Percentiles rank a stretch among this genome's conserved stretches.
Evolutionary conservation across 2,888 invertebrate genomes (phyloP).

Genomic region (Limenitis camilla): DNA sequence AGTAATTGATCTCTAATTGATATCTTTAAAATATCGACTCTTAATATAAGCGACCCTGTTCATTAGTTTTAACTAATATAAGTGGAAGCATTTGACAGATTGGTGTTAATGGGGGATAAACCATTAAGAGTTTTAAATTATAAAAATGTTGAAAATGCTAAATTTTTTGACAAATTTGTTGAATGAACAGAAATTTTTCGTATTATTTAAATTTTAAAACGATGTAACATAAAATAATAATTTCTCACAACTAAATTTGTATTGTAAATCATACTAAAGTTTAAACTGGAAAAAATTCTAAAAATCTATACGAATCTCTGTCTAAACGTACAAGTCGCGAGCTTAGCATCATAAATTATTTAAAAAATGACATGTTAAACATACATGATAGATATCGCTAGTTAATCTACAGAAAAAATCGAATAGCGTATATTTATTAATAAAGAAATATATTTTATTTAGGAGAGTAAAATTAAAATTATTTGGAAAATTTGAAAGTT

Average conservation of each 20-base stretch:
- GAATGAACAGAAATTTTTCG: no score
- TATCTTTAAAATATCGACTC: conserved; percentile 8
- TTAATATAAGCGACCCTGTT: conserved; percentile 16
- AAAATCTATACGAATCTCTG: conserved; percentile 14
- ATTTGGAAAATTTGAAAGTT: no score
- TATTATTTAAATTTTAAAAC: no score
- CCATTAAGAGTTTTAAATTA: background rate
- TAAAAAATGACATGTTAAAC: background rate
- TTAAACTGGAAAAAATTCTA: background rate
- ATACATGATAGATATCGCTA: conserved; percentile 13
- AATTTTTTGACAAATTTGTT: no score
- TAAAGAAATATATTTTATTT: no score
- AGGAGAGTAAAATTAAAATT: no score
- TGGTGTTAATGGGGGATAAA: background rate
- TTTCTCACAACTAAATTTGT: background rate
- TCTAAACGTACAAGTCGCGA: conserved; percentile 47
- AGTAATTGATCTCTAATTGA: background rate
- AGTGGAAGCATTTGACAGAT: background rate
- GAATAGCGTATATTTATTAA: no score
- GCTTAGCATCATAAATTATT: conserved; percentile 37
- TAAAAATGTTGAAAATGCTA: background rate
- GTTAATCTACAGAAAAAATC: no score
- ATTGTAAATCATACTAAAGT: background rate
- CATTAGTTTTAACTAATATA: conserved; percentile 10
- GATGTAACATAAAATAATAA: no score